Percentiles rank a stretch among this genome's conserved stretches.
Conservation (phyloP, 2,113 vertebrate genomes). For the Rallus limicola region DNA sequence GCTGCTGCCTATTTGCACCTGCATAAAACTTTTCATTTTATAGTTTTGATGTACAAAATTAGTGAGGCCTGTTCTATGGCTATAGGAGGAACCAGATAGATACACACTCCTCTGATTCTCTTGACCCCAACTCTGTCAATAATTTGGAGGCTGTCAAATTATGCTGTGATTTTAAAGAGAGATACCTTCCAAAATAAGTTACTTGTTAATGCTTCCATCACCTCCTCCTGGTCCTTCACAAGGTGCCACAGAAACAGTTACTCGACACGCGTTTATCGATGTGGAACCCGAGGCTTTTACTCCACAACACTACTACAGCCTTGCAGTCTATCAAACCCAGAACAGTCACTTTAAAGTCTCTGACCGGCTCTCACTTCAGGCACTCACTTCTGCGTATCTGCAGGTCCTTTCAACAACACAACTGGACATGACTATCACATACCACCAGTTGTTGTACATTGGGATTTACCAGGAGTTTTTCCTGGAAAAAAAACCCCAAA, state of each 20-base stretch:
- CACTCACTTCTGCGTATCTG: not conserved
- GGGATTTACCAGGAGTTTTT: not conserved
- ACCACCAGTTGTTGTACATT: not conserved
- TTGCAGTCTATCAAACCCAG: not conserved
- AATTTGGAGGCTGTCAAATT: not conserved
- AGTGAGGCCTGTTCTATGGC: not conserved
- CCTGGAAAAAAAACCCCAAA: not conserved
- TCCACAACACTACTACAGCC: not conserved
- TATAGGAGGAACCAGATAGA: not conserved
- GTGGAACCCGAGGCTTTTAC: not conserved
- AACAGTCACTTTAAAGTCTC: not conserved
- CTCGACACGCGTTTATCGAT: not conserved
- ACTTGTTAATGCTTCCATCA: not conserved
- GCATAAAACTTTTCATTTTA: not conserved
- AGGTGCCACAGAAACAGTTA: not conserved
- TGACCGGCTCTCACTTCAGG: not conserved
- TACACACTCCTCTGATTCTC: not conserved
- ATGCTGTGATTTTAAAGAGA: not conserved
- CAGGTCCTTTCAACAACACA: not conserved
- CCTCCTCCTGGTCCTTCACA: not conserved
- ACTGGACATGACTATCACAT: rapidly evolving
- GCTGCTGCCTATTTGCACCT: not conserved
- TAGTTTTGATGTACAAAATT: not conserved
- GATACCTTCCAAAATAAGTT: not conserved
- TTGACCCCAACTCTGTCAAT: not conserved